phyloP scores from a whole-genome alignment of 2,113 vertebrate species.

The Spea multiplicata region DNA sequence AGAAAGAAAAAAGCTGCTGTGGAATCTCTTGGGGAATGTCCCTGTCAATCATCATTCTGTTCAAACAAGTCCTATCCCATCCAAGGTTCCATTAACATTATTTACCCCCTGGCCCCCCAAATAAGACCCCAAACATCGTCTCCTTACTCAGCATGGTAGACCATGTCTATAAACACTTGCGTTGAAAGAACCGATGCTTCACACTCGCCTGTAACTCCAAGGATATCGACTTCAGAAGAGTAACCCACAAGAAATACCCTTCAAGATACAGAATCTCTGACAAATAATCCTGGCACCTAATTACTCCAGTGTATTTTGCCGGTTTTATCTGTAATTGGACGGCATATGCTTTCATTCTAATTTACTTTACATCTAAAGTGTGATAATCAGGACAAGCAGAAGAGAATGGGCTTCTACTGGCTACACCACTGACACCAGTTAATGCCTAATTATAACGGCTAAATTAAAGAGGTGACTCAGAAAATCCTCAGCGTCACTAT shows the following conservation, averaged over 20 bases:
- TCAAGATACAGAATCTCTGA: constrained; percentile 81
- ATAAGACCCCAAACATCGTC: too few relatives aligned
- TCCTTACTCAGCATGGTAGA: too few relatives aligned
- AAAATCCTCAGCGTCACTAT: constrained; percentile 82
- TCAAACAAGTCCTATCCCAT: too few relatives aligned
- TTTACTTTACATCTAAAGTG: constrained; percentile 98
- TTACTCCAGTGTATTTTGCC: constrained; percentile 95
- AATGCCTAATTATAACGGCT: constrained; percentile 99
- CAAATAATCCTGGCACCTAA: constrained; percentile 97
- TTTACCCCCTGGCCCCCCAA: too few relatives aligned
- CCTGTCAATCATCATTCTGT: too few relatives aligned
- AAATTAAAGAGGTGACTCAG: constrained; percentile 95
- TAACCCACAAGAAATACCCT: constrained; percentile 69
- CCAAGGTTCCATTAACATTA: too few relatives aligned
- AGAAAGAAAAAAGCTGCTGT: too few relatives aligned
- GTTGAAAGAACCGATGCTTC: too few relatives aligned
- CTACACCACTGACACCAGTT: constrained; percentile 97
- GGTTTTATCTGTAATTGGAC: constrained; percentile 99
- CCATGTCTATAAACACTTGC: too few relatives aligned
- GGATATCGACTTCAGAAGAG: constrained; percentile 64
- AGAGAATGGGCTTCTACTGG: constrained; percentile 97
- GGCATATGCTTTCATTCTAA: constrained; percentile 99
- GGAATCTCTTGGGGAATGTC: too few relatives aligned
- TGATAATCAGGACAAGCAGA: constrained; percentile 99
- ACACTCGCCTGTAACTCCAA: constrained; percentile 23